Evolutionary conservation across 2,797 vertebrate species (phyloP).

Genomic region (Otolemur crassicaudatus): DNA sequence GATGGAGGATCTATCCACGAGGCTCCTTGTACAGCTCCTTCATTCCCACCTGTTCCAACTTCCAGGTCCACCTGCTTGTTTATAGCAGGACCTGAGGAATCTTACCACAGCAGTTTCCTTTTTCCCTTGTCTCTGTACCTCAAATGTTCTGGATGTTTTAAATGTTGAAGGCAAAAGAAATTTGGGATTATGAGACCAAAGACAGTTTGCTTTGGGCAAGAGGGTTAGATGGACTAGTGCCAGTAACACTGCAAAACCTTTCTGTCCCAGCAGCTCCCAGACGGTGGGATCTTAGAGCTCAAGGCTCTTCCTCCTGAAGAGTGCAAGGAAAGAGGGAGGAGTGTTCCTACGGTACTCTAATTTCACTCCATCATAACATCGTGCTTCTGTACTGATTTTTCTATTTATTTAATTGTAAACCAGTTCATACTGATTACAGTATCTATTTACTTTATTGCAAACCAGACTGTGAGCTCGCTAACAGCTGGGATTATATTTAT

Average conservation of each 20-base stretch:
- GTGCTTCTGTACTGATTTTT: background rate
- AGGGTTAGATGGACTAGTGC: background rate
- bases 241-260: background rate
- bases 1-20: background rate
- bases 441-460: slow-evolving; percentile 7
- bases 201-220: background rate
- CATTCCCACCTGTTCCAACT: background rate
- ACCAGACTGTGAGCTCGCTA: background rate
- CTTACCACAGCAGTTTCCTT: background rate
- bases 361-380: background rate
- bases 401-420: slow-evolving; percentile 27
- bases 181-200: background rate
- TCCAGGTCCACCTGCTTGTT: background rate
- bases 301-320: background rate
- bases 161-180: background rate
- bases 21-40: background rate
- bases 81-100: background rate
- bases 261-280: background rate
- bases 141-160: background rate
- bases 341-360: background rate
- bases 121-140: background rate
- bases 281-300: background rate
- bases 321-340: background rate
- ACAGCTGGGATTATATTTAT: background rate
- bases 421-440: background rate